phyloP scores from a whole-genome alignment of 2,797 vertebrate genomes.

The Gadopsis bispinosus region DNA sequence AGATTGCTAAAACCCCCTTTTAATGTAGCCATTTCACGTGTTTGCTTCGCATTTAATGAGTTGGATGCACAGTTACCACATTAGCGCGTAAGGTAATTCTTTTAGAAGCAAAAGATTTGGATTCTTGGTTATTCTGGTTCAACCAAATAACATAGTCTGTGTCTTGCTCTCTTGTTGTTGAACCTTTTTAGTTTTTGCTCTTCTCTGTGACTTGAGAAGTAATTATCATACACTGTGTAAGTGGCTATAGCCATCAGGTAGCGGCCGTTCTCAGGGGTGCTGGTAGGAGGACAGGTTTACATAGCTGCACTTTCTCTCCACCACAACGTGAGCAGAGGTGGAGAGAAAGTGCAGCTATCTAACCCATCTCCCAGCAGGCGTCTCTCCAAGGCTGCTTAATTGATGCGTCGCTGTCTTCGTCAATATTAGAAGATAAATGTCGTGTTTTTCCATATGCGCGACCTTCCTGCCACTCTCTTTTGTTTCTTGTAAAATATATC shows the following conservation, averaged over 20 bases:
- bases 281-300: conserved; percentile 39
- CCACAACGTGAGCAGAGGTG: background rate
- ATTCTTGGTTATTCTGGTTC: background rate
- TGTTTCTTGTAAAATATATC: background rate
- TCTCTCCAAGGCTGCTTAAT: conserved; percentile 35
- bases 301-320: conserved; percentile 41
- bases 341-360: too few relatives aligned
- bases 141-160: background rate
- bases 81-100: background rate
- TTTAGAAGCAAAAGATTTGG: background rate
- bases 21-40: background rate
- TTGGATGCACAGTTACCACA: background rate
- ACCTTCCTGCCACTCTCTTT: background rate
- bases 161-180: conserved; percentile 9
- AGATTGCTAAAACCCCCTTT: background rate
- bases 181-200: background rate
- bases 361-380: conserved; percentile 9
- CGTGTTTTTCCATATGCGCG: conserved; percentile 28
- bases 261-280: conserved; percentile 34
- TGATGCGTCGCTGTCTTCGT: conserved; percentile 39
- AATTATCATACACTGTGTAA: conserved; percentile 40
- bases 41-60: background rate
- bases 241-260: conserved; percentile 25
- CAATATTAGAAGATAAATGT: conserved; percentile 33
- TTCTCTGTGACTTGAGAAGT: conserved; percentile 41